Percentiles rank a stretch among this genome's conserved stretches.
Conservation (phyloP, 2,113 vertebrate genomes). For the Rhynchopsitta pachyrhyncha region DNA sequence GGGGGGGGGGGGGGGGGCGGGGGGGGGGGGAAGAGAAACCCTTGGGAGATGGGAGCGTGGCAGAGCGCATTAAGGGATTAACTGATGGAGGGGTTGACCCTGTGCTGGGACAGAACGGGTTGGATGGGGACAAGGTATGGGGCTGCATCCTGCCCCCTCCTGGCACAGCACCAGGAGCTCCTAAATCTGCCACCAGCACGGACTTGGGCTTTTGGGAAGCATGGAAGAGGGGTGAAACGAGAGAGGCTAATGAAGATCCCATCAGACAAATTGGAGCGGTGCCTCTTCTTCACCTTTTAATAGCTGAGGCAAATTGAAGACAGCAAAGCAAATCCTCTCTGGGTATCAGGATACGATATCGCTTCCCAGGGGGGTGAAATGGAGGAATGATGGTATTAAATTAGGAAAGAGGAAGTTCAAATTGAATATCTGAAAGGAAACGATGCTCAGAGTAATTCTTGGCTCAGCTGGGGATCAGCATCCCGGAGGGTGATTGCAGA, state of each 20-base stretch:
- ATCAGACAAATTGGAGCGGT: accelerated
- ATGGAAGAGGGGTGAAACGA: accelerated
- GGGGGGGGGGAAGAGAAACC: neutral
- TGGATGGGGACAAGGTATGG: accelerated
- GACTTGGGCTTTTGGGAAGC: accelerated
- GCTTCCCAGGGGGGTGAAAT: neutral
- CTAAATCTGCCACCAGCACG: accelerated
- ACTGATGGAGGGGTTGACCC: neutral
- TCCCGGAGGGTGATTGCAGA: neutral
- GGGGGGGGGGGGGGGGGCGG: too few species aligned
- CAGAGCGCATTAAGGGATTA: neutral
- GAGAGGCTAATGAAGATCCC: neutral
- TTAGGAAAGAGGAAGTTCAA: neutral
- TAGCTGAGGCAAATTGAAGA: neutral
- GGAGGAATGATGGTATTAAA: neutral
- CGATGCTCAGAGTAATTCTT: neutral
- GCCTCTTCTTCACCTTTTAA: neutral
- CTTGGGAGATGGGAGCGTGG: neutral
- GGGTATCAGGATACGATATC: neutral
- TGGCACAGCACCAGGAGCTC: neutral
- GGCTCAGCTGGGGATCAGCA: neutral
- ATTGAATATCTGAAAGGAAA: neutral
- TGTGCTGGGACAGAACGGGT: accelerated
- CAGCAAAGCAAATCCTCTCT: neutral
- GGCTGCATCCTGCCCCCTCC: neutral